Base-by-base conservation (phyloP, 2,797 vertebrate species). In the Acestrorhynchus altus region DNA sequence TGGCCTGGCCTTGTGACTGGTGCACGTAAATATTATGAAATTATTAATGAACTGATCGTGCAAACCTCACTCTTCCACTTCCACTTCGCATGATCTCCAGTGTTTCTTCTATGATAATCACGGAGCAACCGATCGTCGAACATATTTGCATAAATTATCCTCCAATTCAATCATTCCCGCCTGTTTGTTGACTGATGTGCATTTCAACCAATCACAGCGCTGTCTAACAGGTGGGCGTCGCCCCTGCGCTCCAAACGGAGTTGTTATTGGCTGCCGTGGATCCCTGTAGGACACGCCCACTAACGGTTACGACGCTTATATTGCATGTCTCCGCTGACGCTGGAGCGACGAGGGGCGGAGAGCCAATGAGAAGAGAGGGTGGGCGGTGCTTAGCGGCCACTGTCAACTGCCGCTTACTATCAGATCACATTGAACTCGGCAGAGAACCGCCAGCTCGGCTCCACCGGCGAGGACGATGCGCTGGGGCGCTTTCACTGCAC, bases 281-380 rank as follows among this genome's bases (percentile, higher is more conserved):
- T 11, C 5, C 8, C n/a, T 47, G 7, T 40, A 72, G 74, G 63
- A 46, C 84, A 87, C 85, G 39, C 92, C 91, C 57, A 79, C 44
- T 54, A 13, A 42, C n/a, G 88, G 93, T 93, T 94, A 87, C 92
- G 91, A 93, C 92, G 90, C 86, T 89, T 90, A 91, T 91, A 88
- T 22, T 57, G 40, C 81, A 84, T 74, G 76, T 77, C 82, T 60
- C 4, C 0, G 12, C 39, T 69, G 20, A 81, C 60, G 26, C 12
- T 20, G 64, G 87, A 89, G 16, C 83, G 90, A 86, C 80, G 26
- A 60, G 28, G 49, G 0, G 0, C 0, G 0, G 0, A 18, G 0
- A 66, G 56, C 92, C 92, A 94, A 92, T 93, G 51, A 60, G 80
- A 79, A 4, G 82, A 90, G 92, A 60, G 89, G 73, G 24, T 75